Base-by-base conservation (phyloP, 2,113 vertebrate genomes). In the Heterochromis multidens region DNA sequence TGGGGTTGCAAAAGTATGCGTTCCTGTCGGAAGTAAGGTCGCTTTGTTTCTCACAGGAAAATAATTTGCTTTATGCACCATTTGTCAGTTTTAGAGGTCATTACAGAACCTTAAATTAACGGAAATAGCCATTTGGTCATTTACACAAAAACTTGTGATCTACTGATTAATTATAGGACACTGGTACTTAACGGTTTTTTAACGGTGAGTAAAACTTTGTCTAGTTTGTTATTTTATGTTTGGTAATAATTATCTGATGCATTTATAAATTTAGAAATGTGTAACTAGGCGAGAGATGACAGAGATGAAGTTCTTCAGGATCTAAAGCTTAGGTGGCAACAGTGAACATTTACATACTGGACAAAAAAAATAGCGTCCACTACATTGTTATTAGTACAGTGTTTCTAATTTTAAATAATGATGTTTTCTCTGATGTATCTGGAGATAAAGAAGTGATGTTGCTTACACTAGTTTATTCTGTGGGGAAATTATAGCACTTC, bases 321-420 rank as follows among this genome's bases (percentile, higher is more conserved):
- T 46, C 7, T 72, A 54, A 54, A 37, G 67, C 74, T 72, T 54
- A 63, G 82, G n/a, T 57, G 56, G 74, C 61, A 85, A 79, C 31
- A 79, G 70, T 85, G 80, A 82, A 1, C 43, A 63, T 87, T 80
- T 29, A 84, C 46, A 27, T 8, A 29, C 40, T 49, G 16, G 12
- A 37, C 29, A 21, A 33, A 46, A 43, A 19, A 31, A 74, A 80
- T 54, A 83, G 59, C 80, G 59, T 79, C 43, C 23, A 58, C 33
- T 87, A 14, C 72, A 81, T 84, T 87, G 89, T 89, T 79, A 79
- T 49, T 72, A 54, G 33, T 86, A 14, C 72, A 80, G 81, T 85
- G 88, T 88, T 80, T 70, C 83, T 83, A 31, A 60, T 84, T 58
- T 56, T 83, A 59, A 84, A 83, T 90, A 82, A 80, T 88, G 43